phyloP scores from a whole-genome alignment of 2,113 vertebrate genomes.

The Origma solitaria region DNA sequence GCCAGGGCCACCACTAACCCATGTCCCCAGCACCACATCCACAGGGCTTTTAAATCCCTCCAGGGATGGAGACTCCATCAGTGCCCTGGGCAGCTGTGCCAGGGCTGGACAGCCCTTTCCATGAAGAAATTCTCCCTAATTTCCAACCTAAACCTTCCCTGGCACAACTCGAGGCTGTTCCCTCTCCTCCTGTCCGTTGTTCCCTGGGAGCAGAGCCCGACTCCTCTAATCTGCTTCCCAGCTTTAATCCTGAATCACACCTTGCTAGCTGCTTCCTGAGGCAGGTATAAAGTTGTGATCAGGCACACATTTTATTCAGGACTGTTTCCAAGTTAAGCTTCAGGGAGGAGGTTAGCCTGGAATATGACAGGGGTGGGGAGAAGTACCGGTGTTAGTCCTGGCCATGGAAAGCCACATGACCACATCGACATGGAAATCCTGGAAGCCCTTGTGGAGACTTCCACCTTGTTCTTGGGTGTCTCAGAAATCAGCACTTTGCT shows the following conservation, averaged over 20 bases:
- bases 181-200: background rate
- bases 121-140: background rate
- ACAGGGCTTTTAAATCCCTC: accelerated
- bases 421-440: background rate
- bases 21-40: background rate
- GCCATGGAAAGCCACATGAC: accelerated
- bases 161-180: accelerated
- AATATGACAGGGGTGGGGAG: background rate
- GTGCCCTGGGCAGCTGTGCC: background rate
- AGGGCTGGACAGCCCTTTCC: background rate
- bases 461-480: background rate
- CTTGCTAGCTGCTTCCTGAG: background rate
- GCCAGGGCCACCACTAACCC: background rate
- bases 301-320: background rate
- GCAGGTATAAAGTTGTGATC: background rate
- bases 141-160: background rate
- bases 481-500: background rate
- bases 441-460: background rate
- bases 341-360: background rate
- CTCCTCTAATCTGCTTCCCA: background rate
- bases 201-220: background rate
- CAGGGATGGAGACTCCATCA: too few relatives aligned
- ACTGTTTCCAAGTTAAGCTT: background rate
- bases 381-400: background rate
- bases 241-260: background rate